Percentiles rank a stretch among this genome's conserved stretches.
phyloP scores from a whole-genome alignment of 2,113 vertebrate species.

The Colistium nudipinnis region DNA sequence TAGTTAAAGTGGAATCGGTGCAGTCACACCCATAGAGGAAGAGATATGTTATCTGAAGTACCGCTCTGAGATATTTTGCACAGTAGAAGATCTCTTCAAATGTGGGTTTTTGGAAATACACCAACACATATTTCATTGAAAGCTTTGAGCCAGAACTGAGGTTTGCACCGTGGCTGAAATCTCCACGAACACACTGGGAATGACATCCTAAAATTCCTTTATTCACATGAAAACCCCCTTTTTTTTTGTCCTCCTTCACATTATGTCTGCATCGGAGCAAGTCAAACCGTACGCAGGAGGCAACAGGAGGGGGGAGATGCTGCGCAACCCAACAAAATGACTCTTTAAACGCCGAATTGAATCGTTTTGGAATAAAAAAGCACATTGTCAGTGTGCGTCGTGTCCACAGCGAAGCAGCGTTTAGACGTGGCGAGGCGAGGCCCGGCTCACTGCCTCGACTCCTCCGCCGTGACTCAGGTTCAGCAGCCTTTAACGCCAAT shows the following conservation, averaged over 20 bases:
- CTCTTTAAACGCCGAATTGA: constrained; percentile 32
- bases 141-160: constrained; percentile 47
- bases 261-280: constrained; percentile 39
- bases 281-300: constrained; percentile 32
- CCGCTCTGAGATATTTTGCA: constrained; percentile 62
- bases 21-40: constrained; percentile 57
- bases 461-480: constrained; percentile 55
- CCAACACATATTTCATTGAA: constrained; percentile 46
- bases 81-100: constrained; percentile 63
- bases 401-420: constrained; percentile 38
- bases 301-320: constrained; percentile 2
- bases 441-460: constrained; percentile 53
- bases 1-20: constrained; percentile 65
- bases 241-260: constrained; percentile 21
- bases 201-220: constrained; percentile 45
- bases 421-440: constrained; percentile 47
- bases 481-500: constrained; percentile 72
- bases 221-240: constrained; percentile 41
- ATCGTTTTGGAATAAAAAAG: constrained; percentile 51
- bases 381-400: constrained; percentile 49
- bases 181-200: constrained; percentile 27
- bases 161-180: constrained; percentile 45
- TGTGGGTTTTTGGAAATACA: constrained; percentile 64
- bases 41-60: constrained; percentile 70
- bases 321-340: constrained; percentile 33